A percentile compares a stretch with the other conserved stretches of the same genome.
Evolutionary conservation across 2,113 vertebrate species (phyloP).

Genomic region (Protomyctophum bolini): DNA sequence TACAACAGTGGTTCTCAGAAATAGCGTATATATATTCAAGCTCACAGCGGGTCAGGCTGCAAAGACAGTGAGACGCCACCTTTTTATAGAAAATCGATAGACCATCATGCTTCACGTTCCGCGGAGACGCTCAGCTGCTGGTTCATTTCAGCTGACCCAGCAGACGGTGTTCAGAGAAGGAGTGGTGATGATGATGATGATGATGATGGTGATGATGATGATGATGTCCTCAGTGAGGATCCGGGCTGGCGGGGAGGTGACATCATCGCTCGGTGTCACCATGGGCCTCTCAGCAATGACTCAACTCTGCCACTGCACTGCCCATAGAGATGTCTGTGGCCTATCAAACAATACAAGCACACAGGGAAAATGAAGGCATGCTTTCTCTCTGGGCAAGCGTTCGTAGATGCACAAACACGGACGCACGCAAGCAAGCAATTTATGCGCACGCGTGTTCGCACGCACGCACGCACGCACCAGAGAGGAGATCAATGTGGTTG

Average conservation of each 20-base stretch:
- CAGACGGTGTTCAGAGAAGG: not conserved
- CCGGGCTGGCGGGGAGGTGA: constrained; percentile 34
- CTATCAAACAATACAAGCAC: constrained; percentile 25
- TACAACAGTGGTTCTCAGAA: no score
- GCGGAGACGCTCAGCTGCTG: not conserved
- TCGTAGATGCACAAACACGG: not conserved
- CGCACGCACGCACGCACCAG: constrained; percentile 17
- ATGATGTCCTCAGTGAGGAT: constrained; percentile 12
- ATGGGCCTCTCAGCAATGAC: constrained; percentile 38
- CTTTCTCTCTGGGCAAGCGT: constrained; percentile 2
- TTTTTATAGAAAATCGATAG: not conserved
- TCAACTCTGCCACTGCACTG: constrained; percentile 30
- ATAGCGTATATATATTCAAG: no score
- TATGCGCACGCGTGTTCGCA: not conserved
- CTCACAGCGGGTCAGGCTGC: no score
- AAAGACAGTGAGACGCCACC: not conserved
- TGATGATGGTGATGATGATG: no score
- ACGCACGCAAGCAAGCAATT: constrained; percentile 7
- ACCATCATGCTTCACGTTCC: not conserved
- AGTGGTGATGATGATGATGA: not conserved
- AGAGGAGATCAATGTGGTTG: constrained; percentile 34
- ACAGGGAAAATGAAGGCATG: constrained; percentile 2
- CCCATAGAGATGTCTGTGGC: not conserved
- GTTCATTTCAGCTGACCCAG: constrained; percentile 12
- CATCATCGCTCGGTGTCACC: constrained; percentile 41